A percentile compares a stretch with the other conserved stretches of the same genome.
phyloP scores from a whole-genome alignment of 2,113 vertebrate species.

The Cinclus cinclus region DNA sequence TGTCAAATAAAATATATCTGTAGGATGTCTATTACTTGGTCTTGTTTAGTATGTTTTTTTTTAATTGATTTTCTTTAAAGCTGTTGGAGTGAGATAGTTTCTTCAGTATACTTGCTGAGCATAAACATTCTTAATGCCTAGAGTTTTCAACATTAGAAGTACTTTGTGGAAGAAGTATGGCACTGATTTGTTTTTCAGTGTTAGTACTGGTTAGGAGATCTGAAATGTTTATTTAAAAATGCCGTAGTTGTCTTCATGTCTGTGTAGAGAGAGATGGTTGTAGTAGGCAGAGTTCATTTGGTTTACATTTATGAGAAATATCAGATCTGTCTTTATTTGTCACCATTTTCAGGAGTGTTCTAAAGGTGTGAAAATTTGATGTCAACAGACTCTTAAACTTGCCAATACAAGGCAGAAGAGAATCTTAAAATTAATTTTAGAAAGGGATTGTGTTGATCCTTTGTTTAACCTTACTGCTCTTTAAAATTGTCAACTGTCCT shows the following conservation, averaged over 20 bases:
- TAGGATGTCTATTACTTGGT: not conserved
- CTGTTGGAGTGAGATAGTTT: not conserved
- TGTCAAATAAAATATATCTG: not conserved
- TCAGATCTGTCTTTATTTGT: not conserved
- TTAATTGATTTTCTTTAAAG: not conserved
- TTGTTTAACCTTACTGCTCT: not conserved
- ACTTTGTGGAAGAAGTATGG: not conserved
- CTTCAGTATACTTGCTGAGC: not conserved
- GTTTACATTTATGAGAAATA: not conserved
- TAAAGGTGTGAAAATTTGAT: not conserved
- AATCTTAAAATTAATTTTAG: not conserved
- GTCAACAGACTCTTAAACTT: not conserved
- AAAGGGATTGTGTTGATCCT: not conserved
- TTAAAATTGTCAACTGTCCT: not conserved
- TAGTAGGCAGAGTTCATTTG: not conserved
- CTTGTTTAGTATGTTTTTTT: not conserved
- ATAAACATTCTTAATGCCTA: not conserved
- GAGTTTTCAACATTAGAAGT: not conserved
- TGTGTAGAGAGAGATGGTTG: not conserved
- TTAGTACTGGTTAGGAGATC: not conserved
- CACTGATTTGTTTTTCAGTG: not conserved
- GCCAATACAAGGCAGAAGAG: not conserved
- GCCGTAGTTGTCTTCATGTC: not conserved
- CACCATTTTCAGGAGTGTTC: not conserved
- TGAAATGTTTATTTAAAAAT: not conserved